These are phyloP conservation scores for Enteromius argenteus DNA, from an alignment of 2,797 vertebrate species.

Conservation along the genomic window DNA sequence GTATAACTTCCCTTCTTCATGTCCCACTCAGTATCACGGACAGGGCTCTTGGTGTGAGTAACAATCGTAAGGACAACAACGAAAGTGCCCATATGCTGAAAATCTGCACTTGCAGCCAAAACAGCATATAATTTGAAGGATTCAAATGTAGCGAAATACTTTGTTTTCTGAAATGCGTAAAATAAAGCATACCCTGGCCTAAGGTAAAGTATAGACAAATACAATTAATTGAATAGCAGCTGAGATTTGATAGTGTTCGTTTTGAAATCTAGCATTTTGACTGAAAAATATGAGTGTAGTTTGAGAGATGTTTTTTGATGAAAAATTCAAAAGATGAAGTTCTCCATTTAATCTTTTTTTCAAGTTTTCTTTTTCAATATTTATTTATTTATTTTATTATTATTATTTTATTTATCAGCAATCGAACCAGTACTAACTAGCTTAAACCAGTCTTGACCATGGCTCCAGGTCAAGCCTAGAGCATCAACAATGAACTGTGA, in stretches of 20 bases:
- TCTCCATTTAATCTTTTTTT: neutral
- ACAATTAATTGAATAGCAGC: neutral
- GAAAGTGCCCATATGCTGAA: neutral
- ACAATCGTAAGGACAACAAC: neutral
- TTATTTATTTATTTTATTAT: neutral
- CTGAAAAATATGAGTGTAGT: neutral
- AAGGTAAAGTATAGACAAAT: neutral
- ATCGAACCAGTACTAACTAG: neutral
- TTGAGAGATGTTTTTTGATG: neutral
- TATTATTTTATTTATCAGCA: no score
- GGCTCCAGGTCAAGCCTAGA: neutral
- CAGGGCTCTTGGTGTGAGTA: no score
- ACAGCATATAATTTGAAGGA: neutral
- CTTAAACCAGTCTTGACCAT: neutral
- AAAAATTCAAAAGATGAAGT: neutral
- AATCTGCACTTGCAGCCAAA: neutral
- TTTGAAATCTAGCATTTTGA: neutral
- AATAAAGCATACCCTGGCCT: neutral
- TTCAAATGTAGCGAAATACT: neutral
- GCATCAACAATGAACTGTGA: neutral
- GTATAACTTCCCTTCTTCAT: neutral
- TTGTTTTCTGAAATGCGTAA: neutral
- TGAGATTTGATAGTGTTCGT: neutral
- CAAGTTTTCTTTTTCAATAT: neutral
- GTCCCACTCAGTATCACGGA: neutral